Evolutionary conservation across 1,140 invertebrate species (phyloP), one percentile per base, ranked within the genome.

Genomic region (Rhizoglyphus robini): DNA sequence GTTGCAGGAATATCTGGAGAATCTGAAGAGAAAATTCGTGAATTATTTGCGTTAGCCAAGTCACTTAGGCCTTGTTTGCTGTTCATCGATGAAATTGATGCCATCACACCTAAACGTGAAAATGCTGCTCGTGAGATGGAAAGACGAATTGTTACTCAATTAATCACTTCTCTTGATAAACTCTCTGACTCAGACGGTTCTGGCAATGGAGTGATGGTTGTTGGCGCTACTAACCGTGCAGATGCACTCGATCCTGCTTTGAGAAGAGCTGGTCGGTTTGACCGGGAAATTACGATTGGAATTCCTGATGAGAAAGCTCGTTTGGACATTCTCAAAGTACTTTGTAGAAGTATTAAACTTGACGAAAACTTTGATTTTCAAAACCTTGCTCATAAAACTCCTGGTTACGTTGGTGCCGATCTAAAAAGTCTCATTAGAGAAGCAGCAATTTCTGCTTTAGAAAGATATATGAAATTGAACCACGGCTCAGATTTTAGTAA

Each of bases 381-480:
- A 66, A 75, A 78, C 36, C 76, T 98, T 51, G 89, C 91, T 30
- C 82, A 84, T 70, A 77, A 86, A 27, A 96, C 91, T 34, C 95
- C 95, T 8, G 95, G 95, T n/a, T 98, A 87, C 81, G 93, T 97
- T 36, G 95, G 92, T 25, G 92, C 90, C 13, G 96, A 99, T 82
- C 79, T 99, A 29, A 82, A 86, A 71, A 86, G 90, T 0, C 77
- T 97, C 34, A 83, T 87, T 1, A 82, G 86, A 68, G 88, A 94
- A 77, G 88, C 93, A 31, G 87, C 88, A 4, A 86, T 90, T 73
- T 81, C 83, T 69, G 90, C 92, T 29, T 84, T 95, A 0, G 86
- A 90, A 65, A 73, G 77, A 75, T 75, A 70, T 25, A 29, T 51
- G 46, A 4, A 13, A 51, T 51, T 27, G 11, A 51, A 20, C 23